These are phyloP conservation scores for Acanthosepion esculentum DNA, from an alignment of 2,888 invertebrate species.

Conservation along the genomic window DNA sequence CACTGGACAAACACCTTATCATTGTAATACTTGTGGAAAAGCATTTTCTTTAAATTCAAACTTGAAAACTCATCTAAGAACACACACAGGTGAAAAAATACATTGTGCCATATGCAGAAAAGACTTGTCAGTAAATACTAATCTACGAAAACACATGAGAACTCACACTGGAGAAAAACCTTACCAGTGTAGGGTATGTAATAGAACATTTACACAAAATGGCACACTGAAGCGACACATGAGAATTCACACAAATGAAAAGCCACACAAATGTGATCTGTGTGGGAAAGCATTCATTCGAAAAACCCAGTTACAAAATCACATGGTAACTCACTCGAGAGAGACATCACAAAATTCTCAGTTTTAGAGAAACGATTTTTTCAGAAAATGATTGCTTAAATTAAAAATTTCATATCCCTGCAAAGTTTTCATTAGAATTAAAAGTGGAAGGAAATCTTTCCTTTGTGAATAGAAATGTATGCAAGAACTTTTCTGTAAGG, in stretches of 20 bases:
- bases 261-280: not conserved
- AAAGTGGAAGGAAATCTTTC: too few relatives aligned
- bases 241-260: constrained; percentile 8
- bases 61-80: constrained; percentile 12
- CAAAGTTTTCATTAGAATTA: not conserved
- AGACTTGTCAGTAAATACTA: not conserved
- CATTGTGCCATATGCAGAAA: not conserved
- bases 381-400: not conserved
- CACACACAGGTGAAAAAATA: not conserved
- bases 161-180: not conserved
- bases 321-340: not conserved
- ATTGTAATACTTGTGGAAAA: not conserved
- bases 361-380: not conserved
- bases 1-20: not conserved
- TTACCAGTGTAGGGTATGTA: not conserved
- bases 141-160: not conserved
- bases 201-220: not conserved
- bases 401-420: not conserved
- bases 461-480: too few relatives aligned
- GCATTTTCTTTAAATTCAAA: not conserved
- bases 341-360: not conserved
- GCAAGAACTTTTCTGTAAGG: too few relatives aligned
- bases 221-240: not conserved
- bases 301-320: not conserved
- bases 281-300: not conserved